Evolutionary conservation across 2,888 invertebrate species (phyloP).

Genomic region (Tenthredo distinguenda): DNA sequence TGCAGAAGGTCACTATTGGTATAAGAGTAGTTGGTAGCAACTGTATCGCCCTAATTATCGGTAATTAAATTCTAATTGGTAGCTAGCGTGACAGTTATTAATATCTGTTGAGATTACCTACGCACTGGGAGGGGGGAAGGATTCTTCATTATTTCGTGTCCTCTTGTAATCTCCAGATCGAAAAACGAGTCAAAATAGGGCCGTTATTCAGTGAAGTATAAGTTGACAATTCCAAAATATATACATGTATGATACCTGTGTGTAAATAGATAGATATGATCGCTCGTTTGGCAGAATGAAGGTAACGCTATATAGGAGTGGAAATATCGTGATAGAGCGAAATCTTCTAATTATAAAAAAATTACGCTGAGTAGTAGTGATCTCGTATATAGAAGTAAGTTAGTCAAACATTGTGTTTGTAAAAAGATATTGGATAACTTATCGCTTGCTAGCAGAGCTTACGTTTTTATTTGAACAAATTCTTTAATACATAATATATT

Average conservation of each 20-base stretch:
- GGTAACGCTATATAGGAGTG: background rate
- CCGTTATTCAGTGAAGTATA: background rate
- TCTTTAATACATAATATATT: background rate
- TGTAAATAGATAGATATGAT: background rate
- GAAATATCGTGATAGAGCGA: background rate
- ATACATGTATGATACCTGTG: background rate
- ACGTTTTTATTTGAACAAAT: too few relatives aligned
- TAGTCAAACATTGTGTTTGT: slow-evolving; percentile 12
- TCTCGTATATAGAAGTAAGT: background rate
- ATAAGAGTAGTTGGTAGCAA: background rate
- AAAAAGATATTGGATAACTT: background rate
- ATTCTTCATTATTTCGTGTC: background rate
- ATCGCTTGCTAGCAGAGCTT: slow-evolving; percentile 5
- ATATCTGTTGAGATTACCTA: background rate
- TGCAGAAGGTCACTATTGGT: too few relatives aligned
- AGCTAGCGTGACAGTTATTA: background rate
- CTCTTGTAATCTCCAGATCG: background rate
- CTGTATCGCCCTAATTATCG: background rate
- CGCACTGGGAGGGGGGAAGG: too few relatives aligned
- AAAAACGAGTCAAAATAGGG: background rate
- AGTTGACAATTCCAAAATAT: background rate
- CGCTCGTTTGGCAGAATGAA: background rate
- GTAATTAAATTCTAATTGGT: slow-evolving; percentile 16
- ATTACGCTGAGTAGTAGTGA: background rate
- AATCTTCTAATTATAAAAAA: slow-evolving; percentile 1